These are phyloP conservation scores for Sepiola atlantica DNA, from an alignment of 2,888 invertebrate genomes.

Conservation along the genomic window DNA sequence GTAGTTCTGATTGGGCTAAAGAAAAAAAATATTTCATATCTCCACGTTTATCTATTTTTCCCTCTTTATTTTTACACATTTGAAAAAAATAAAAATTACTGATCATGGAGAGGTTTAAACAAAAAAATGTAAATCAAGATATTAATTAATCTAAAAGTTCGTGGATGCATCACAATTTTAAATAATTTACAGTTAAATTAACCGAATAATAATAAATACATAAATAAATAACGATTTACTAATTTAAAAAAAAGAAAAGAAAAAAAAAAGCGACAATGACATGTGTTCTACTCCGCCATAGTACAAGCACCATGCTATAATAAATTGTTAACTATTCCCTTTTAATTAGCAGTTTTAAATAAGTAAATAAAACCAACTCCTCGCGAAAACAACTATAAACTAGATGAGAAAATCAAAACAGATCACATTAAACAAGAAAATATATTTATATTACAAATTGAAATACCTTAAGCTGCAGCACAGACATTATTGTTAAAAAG, in stretches of 20 bases:
- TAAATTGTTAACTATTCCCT: neutral
- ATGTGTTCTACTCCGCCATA: neutral
- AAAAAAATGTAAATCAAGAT: neutral
- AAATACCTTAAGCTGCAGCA: conserved; percentile 41
- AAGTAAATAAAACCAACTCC: neutral
- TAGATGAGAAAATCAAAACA: neutral
- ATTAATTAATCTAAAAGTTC: neutral
- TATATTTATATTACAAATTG: neutral
- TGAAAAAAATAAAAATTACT: neutral
- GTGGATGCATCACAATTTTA: too few species aligned
- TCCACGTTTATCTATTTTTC: neutral
- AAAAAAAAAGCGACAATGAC: neutral
- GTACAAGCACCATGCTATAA: neutral
- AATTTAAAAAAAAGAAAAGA: too few species aligned
- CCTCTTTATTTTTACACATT: neutral
- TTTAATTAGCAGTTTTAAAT: neutral
- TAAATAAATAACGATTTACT: neutral
- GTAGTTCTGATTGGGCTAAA: neutral
- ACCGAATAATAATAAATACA: too few species aligned
- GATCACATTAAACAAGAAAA: neutral
- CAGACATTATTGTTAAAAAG: conserved; percentile 40
- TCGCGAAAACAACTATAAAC: neutral
- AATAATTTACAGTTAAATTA: too few species aligned
- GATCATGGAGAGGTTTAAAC: neutral
- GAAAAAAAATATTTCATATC: neutral